Evolutionary conservation across 2,888 invertebrate species (phyloP), one percentile per base, ranked within the genome.

Genomic region (Cosmorhoe ocellata): DNA sequence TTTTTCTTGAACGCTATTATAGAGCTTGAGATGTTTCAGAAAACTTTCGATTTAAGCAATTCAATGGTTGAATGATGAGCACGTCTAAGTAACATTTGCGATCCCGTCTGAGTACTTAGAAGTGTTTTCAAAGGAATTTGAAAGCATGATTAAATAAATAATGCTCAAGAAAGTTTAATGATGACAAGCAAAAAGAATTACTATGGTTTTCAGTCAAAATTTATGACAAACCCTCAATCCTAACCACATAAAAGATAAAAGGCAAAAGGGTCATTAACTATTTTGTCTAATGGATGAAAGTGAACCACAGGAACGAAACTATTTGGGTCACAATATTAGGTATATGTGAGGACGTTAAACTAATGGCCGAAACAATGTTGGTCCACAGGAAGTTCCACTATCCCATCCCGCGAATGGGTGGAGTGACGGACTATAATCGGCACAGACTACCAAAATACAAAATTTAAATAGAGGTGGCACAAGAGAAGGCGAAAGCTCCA

Each of bases 291-390:
- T 58, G 56, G 57, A 54, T 49, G 53, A 59, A 51, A 58, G 52
- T 52, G 54, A 51, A 62, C 62, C 62, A 36, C 62, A 56, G 44
- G 59, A 58, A 56, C 43, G 50, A 46, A 56, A 59, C 52, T 54
- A 58, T 59, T 53, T 47, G 59, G 61, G 59, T 56, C 56, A 56
- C 57, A 58, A 42, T 50, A 57, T 59, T 56, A 55, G 54, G 53
- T 53, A 59, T 41, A 56, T 53, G 56, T 39, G 47, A 46, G 53
- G 56, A 56, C 55, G 58, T 56, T 56, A 53, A 51, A 59, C 56
- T 64, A 62, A 61, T 56, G 56, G 46, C 12, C 56, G 49, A 62
- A 64, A 61, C 61, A 54, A 59, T 60, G 58, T 56, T 43, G 50
- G 51, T 45, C 46, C 34, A 28, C 13, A 41, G 51, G 41, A 56